Evolutionary conservation across 2,888 invertebrate species (phyloP).

Genomic region (Chymomyza caudatula): DNA sequence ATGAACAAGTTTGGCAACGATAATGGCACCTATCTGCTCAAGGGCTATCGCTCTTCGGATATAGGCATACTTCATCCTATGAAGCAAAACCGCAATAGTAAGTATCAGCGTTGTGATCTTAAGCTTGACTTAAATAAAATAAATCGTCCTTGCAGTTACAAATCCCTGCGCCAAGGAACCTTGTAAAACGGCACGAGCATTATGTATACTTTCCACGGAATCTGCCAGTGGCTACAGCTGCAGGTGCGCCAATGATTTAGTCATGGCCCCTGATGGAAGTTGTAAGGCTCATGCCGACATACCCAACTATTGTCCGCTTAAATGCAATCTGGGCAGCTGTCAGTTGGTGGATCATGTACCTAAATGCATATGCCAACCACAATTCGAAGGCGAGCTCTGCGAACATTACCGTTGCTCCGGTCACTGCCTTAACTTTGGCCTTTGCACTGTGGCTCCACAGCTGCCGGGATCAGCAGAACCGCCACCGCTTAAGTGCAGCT

Average conservation of each 20-base stretch:
- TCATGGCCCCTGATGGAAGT: conserved; percentile 69
- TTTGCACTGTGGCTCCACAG: conserved; percentile 79
- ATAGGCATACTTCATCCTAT: conserved; percentile 84
- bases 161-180: conserved; percentile 82
- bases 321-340: conserved; percentile 83
- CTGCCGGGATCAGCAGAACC: conserved; percentile 70
- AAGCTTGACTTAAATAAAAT: background rate
- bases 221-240: conserved; percentile 78
- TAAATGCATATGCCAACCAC: conserved; percentile 83
- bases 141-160: conserved; percentile 65
- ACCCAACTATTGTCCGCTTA: conserved; percentile 79
- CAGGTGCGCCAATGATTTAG: conserved; percentile 81
- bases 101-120: conserved; percentile 38
- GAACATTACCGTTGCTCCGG: conserved; percentile 85
- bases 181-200: conserved; percentile 82
- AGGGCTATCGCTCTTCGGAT: conserved; percentile 82
- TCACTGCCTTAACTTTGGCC: conserved; percentile 83
- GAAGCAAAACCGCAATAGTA: conserved; percentile 81
- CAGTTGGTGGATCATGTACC: conserved; percentile 79
- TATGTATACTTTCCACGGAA: conserved; percentile 80
- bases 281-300: conserved; percentile 74
- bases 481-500: conserved; percentile 80
- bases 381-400: conserved; percentile 84
- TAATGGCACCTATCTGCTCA: conserved; percentile 80
- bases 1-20: conserved; percentile 84